Base-by-base conservation (phyloP, 2,888 invertebrate genomes). In the Erebia ligea region DNA sequence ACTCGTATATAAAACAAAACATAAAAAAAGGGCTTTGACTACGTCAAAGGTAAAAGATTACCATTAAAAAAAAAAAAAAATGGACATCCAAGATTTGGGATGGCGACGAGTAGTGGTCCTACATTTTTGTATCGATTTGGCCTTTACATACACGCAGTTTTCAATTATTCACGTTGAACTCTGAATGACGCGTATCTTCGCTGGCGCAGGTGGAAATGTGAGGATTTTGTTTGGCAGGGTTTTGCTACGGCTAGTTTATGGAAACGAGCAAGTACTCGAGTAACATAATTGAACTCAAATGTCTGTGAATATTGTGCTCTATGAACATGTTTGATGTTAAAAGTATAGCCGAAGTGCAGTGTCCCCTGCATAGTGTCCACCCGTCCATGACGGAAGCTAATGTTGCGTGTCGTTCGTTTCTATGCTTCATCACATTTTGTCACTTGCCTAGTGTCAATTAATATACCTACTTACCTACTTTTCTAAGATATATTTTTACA, bases 371-470 rank as follows among this genome's bases (percentile, higher is more conserved):
- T 72, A 73, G 59, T 77, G 76, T 71, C 73, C 72, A 71, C 67
- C 71, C 76, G 77, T 68, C 74, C 77, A 69, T 76, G 75, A 75
- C 75, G 70, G 68, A 52, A 74, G 68, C 70, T 75, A 74, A 73
- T 75, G 76, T 76, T 71, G 75, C 75, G 76, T 74, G 68, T 77
- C 74, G 74, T 63, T 73, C 70, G 70, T 71, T 74, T 75, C 71
- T 71, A 77, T 73, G 77, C 75, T 76, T 64, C 71, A 72, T 65
- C 73, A 69, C 75, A 73, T 73, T 70, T 72, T 71, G 74, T 71
- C 73, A 73, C 73, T 67, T 72, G 74, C 52, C 64, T 71, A 70
- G 66, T 58, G 48, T 45, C 25, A 45, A 58, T 58, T 67, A 13
- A 65, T 15, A 42, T 34, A 34, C 15, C 50, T 21, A 45, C 15